Conservation (phyloP, 2,113 vertebrate species). For the Cairina moschata region DNA sequence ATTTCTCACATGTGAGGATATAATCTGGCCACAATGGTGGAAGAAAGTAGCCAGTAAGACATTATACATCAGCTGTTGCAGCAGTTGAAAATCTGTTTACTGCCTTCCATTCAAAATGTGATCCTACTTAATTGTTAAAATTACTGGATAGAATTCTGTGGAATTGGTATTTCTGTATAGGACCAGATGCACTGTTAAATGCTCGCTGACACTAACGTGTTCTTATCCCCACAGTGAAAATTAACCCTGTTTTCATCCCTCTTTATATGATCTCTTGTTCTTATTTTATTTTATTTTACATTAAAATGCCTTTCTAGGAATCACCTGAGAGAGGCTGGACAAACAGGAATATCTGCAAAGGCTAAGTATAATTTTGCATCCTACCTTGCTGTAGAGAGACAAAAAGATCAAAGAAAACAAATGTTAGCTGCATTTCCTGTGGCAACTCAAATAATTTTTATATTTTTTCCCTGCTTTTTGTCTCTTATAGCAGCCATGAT, state of each 20-base stretch:
- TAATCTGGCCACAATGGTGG: not conserved
- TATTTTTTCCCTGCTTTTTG: not conserved
- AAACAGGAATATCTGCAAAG: slow-evolving; percentile 55
- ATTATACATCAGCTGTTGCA: not conserved
- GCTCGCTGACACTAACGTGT: slow-evolving; percentile 27
- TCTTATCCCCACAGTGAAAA: slow-evolving; percentile 36
- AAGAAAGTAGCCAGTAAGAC: not conserved
- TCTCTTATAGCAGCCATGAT: slow-evolving; percentile 54
- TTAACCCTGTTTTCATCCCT: slow-evolving; percentile 5
- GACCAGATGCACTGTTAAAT: slow-evolving; percentile 50
- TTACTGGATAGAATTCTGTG: slow-evolving; percentile 25
- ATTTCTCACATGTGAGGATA: not conserved
- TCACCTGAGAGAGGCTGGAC: slow-evolving; percentile 33
- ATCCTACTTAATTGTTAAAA: slow-evolving; percentile 31
- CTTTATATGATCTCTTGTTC: slow-evolving; percentile 10
- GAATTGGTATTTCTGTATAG: slow-evolving; percentile 24
- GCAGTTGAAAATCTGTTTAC: not conserved
- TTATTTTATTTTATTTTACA: not conserved
- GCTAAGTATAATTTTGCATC: slow-evolving; percentile 16
- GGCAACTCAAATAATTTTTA: not conserved
- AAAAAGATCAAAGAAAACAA: slow-evolving; percentile 20
- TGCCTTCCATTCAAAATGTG: slow-evolving; percentile 15
- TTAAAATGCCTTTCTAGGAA: slow-evolving; percentile 53
- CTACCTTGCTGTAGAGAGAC: not conserved
- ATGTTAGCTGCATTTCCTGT: slow-evolving; percentile 14